Evolutionary conservation across 2,888 invertebrate species (phyloP).

Genomic region (Acholoe squamosa): DNA sequence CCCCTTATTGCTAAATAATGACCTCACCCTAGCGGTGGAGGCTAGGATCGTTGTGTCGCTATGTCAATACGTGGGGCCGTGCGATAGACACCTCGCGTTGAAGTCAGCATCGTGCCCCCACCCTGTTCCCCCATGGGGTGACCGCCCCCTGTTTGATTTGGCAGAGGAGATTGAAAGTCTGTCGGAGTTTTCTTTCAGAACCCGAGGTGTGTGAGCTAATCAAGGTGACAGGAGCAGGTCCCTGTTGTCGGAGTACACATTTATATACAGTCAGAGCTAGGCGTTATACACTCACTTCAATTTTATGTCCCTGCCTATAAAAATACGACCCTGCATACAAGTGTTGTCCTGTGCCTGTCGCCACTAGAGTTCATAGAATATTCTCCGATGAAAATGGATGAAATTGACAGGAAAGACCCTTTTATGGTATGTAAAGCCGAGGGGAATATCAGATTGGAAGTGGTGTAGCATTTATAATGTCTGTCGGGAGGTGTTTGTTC

Average conservation of each 20-base stretch:
- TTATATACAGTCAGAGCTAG: neutral
- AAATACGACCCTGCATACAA: neutral
- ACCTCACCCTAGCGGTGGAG: no score
- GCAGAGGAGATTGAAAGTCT: slow-evolving; percentile 1
- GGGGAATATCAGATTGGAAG: no score
- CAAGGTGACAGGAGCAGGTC: neutral
- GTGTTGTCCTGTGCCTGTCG: no score
- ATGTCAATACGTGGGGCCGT: neutral
- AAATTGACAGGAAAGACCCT: no score
- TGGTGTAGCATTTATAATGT: no score
- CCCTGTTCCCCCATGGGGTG: neutral
- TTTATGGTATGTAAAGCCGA: no score
- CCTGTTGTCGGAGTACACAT: neutral
- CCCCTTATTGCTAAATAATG: no score
- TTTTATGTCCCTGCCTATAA: neutral
- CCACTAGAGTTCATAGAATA: no score
- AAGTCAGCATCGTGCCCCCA: neutral
- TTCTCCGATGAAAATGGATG: no score
- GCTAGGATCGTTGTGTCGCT: neutral
- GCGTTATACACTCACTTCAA: neutral
- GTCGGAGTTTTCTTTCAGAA: neutral
- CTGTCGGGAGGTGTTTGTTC: no score
- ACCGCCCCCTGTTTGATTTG: slow-evolving; percentile 15
- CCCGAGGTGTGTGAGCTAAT: neutral
- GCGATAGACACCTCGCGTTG: neutral